A percentile compares a stretch with the other conserved stretches of the same genome.
Evolutionary conservation across 30 jellyfish, hydroid and myxozoan species (phyloP).

Genomic region (Turritopsis rubra): DNA sequence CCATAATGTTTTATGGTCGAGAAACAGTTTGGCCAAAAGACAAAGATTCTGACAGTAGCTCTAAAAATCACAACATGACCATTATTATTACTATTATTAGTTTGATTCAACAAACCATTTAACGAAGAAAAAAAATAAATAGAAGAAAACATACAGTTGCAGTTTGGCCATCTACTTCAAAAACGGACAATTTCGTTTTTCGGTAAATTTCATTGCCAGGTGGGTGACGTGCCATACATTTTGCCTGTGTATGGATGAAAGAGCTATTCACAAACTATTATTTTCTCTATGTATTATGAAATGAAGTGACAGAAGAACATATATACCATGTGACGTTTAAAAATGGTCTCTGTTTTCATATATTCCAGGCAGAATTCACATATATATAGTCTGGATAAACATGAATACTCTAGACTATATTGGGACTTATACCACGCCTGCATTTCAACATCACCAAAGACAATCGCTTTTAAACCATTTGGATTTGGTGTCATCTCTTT

Average conservation of each 20-base stretch:
- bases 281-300: too few relatives aligned
- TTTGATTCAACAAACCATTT: not conserved
- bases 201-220: slow-evolving; percentile 89
- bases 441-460: slow-evolving; percentile 61
- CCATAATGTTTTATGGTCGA: slow-evolving; percentile 85
- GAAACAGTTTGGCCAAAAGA: slow-evolving; percentile 77
- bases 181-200: slow-evolving; percentile 52
- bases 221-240: slow-evolving; percentile 67
- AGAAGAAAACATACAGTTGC: slow-evolving; percentile 45
- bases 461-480: slow-evolving; percentile 42
- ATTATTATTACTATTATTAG: too few relatives aligned
- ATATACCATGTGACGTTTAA: slow-evolving; percentile 71
- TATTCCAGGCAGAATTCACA: slow-evolving; percentile 77
- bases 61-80: slow-evolving; percentile 20
- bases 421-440: slow-evolving; percentile 87
- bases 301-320: not conserved
- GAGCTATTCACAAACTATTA: not conserved
- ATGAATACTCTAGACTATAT: slow-evolving; percentile 54
- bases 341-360: slow-evolving; percentile 69
- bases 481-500: slow-evolving; percentile 23
- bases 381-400: slow-evolving; percentile 43
- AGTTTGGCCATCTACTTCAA: slow-evolving; percentile 78
- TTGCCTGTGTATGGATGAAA: slow-evolving; percentile 33
- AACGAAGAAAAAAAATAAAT: too few relatives aligned
- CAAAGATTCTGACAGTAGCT: slow-evolving; percentile 80